phyloP scores from a whole-genome alignment of 2,888 invertebrate genomes.

The Trissolcus brochymenae region DNA sequence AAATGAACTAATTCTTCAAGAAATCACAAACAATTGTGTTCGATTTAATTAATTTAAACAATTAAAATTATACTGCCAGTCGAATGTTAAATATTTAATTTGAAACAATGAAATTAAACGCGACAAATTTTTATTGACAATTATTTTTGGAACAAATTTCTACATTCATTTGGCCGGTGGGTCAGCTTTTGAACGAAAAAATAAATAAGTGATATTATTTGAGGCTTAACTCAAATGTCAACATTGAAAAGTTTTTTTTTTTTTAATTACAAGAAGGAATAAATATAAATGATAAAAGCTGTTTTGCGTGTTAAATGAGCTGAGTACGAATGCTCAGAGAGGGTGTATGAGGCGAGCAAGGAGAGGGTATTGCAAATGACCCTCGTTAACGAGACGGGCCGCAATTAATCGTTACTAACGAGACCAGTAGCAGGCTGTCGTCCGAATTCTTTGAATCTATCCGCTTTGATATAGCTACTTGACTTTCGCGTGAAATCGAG shows the following conservation, averaged over 20 bases:
- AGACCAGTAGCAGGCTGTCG: slow-evolving; percentile 62
- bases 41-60: too few species aligned
- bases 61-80: too few species aligned
- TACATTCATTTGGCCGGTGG: too few species aligned
- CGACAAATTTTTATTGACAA: too few species aligned
- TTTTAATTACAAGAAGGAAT: neutral
- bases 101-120: too few species aligned
- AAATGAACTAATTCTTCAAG: slow-evolving; percentile 44
- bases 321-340: slow-evolving; percentile 35
- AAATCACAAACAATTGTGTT: neutral
- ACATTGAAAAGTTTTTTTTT: too few species aligned
- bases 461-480: slow-evolving; percentile 53
- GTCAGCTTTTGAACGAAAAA: too few species aligned
- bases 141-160: too few species aligned
- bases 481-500: slow-evolving; percentile 54
- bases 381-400: slow-evolving; percentile 68
- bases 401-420: slow-evolving; percentile 71
- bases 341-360: slow-evolving; percentile 52
- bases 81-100: too few species aligned
- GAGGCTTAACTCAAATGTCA: too few species aligned
- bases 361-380: slow-evolving; percentile 70
- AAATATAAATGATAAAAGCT: slow-evolving; percentile 9
- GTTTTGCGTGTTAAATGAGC: slow-evolving; percentile 41
- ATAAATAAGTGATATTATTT: too few species aligned
- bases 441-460: slow-evolving; percentile 56